Evolutionary conservation across 2,797 vertebrate genomes (phyloP), one percentile per base, ranked within the genome.

Genomic region (Xenentodon cancila): DNA sequence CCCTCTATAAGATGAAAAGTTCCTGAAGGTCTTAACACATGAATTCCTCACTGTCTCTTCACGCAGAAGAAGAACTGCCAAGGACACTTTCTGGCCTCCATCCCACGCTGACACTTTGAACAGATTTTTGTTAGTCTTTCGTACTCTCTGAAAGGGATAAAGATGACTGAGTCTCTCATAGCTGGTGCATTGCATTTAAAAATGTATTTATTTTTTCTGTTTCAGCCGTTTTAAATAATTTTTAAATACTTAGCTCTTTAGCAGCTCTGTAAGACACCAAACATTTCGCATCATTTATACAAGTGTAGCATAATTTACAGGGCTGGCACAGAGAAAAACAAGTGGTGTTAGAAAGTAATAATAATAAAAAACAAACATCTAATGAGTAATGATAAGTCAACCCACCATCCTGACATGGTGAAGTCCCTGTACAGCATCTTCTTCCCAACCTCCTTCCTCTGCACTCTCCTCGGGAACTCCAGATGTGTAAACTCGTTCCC

Each of bases 401-500:
- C 89, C 91, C 93, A 99, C 98, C 98, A 99, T 91, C 98, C 98
- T 9, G 95, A 97, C 98, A 99, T 99, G 70, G 94, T 97, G 91
- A 97, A 98, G 91, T 99, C 96, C 52, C 98, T 93, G 91, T 97
- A 99, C 71, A 99, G 92, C 94, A 99, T 99, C 89, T 93, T 95
- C 91, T 98, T 99, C 49, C 98, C 98, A 75, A 99, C 91, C 75
- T 99, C 98, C 84, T 97, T 99, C 77, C 96, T 95, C 81, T 97
- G 97, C 53, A 99, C 96, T 68, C 97, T 93, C 88, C 97, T 94
- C 64, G 98, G 96, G 91, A 99, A 99, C 91, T 99, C 98, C 91
- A 99, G 93, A 90, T 98, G 95, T 66, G 98, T 99, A 89, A 99
- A 99, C 70, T 99, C 97, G 44, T 98, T 98, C 83, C 98, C 98